These are phyloP conservation scores for Papilio machaon DNA, from an alignment of 1,140 invertebrate genomes.

Conservation along the genomic window DNA sequence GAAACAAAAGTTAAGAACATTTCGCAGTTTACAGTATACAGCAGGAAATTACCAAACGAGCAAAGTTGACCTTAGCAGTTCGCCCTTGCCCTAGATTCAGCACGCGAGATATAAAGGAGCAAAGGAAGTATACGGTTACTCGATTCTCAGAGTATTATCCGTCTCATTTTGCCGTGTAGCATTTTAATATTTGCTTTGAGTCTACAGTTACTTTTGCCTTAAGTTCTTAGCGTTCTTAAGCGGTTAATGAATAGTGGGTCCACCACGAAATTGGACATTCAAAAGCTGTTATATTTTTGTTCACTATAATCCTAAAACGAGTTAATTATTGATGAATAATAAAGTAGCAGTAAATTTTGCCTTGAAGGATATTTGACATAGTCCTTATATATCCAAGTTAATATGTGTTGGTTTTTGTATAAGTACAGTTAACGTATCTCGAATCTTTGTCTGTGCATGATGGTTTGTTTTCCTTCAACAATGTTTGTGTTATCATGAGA, in stretches of 20 bases:
- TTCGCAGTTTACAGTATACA: constrained; percentile 16
- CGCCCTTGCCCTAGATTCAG: constrained; percentile 45
- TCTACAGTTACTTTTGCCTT: neutral
- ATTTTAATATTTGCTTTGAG: neutral
- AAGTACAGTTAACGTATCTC: neutral
- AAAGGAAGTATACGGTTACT: constrained; percentile 35
- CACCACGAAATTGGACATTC: too few species aligned
- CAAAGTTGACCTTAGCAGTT: constrained; percentile 39
- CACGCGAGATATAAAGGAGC: constrained; percentile 32
- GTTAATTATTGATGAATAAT: too few species aligned
- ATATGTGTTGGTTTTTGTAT: neutral
- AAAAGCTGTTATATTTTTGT: too few species aligned
- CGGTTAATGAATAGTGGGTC: neutral
- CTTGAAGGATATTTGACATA: too few species aligned
- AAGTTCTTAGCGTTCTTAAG: neutral
- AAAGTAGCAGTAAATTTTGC: too few species aligned
- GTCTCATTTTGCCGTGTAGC: constrained; percentile 20
- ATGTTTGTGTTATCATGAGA: constrained; percentile 7
- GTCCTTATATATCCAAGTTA: neutral
- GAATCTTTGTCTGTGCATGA: neutral
- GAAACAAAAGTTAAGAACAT: constrained; percentile 16
- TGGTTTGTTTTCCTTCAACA: neutral
- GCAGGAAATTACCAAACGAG: constrained; percentile 27
- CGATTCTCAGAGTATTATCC: constrained; percentile 7
- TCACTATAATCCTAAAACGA: too few species aligned